Evolutionary conservation across 1,140 invertebrate genomes (phyloP), one percentile per base, ranked within the genome.

Genomic region (Diuraphis noxia): DNA sequence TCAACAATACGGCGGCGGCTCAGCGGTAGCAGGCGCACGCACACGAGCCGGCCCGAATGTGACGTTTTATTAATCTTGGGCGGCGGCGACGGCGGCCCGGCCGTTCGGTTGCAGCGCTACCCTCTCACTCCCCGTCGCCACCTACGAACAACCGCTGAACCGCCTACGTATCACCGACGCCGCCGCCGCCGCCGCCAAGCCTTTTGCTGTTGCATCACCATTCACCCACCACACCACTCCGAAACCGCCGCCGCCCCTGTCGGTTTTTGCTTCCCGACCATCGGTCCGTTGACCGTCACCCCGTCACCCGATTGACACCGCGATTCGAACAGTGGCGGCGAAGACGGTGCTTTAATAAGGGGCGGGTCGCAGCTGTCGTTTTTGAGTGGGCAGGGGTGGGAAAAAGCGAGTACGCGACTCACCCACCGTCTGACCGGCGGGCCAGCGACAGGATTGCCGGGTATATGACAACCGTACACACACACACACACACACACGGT

Each of bases 51-150:
- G 88, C 88, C 56, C 36, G 40, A 34, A 52, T 63, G 52, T 88
- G 36, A 88, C 86, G 86, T 38, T 88, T 52, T 88, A 56, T 88
- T 88, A 56, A 88, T 56, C 49, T 88, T 63, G 46, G 86, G 86
- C 86, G 86, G 40, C 88, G 87, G 36, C 56, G 21, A 19, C 34
- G 87, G 52, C 49, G 52, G 38, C 36, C 38, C 56, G 52, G 87
- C 25, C n/a, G 8, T 43, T 34, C 40, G 41, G 41, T 25, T 23
- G 30, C 81, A 82, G 34, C 49, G 86, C n/a, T 34, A 88, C 49
- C n/a, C 21, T 34, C 25, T 34, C 49, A 4, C 36, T 30, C 36
- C 79, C 23, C 38, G n/a, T 25, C 25, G 38, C 38, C 77, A 36
- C 36, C 21, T 10, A 25, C 77, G 36, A 23, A 0, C 36, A 41